A percentile compares a stretch with the other conserved stretches of the same genome.
Conservation (phyloP, 2,888 invertebrate species). For the Agriopis marginaria region DNA sequence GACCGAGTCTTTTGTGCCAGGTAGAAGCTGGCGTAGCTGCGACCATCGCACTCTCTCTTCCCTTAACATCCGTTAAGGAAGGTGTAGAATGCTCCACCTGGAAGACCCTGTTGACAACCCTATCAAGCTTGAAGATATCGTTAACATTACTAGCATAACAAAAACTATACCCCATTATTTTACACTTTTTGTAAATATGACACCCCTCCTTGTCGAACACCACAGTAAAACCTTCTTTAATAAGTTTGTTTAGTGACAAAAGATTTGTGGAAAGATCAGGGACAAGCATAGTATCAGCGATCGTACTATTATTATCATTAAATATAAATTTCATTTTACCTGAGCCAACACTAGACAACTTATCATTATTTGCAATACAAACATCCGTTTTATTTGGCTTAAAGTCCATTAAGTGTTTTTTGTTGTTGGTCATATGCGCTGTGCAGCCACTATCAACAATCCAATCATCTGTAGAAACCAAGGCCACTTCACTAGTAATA, state of each 20-base stretch:
- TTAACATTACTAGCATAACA: background rate
- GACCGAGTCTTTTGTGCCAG: background rate
- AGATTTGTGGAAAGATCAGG: background rate
- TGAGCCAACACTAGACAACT: background rate
- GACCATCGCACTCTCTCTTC: constrained; percentile 1
- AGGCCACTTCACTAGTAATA: background rate
- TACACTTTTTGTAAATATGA: background rate
- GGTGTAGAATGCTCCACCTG: background rate
- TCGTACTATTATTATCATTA: background rate
- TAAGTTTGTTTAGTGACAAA: background rate
- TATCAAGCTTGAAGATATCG: background rate
- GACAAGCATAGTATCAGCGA: background rate
- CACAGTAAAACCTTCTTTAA: background rate
- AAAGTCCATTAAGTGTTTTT: background rate
- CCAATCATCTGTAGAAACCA: background rate
- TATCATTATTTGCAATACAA: background rate
- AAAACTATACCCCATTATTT: background rate
- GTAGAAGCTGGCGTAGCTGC: background rate
- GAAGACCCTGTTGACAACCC: background rate
- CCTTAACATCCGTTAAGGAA: background rate
- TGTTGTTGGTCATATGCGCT: background rate
- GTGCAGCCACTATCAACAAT: background rate
- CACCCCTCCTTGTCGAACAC: background rate
- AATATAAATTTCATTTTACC: background rate
- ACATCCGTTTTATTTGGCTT: background rate